These are phyloP conservation scores for Hemicordylus capensis DNA, from an alignment of 2,113 vertebrate species.

Conservation along the genomic window DNA sequence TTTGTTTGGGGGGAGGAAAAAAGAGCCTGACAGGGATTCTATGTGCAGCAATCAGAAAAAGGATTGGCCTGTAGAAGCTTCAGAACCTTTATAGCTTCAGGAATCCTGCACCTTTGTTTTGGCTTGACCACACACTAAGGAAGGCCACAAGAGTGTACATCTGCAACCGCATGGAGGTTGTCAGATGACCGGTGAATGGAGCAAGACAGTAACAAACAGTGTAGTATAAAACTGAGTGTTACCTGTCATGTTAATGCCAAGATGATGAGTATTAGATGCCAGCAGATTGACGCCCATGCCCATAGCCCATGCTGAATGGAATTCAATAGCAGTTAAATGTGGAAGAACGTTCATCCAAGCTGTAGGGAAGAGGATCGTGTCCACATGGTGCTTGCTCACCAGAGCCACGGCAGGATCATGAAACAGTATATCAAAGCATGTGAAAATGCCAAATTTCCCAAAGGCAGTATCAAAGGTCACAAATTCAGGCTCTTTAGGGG, in stretches of 20 bases:
- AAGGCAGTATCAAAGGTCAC: constrained; percentile 83
- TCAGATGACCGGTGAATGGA: neutral
- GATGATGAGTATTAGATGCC: constrained; percentile 68
- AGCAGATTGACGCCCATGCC: constrained; percentile 59
- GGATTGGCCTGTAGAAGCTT: neutral
- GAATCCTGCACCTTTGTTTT: neutral
- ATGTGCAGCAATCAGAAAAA: neutral
- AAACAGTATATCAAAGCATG: constrained; percentile 84
- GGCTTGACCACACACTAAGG: neutral
- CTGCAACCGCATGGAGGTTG: neutral
- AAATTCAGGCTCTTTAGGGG: constrained; percentile 69
- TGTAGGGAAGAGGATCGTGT: constrained; percentile 54
- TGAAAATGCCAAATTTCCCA: constrained; percentile 83
- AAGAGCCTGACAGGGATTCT: neutral
- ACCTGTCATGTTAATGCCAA: constrained; percentile 71
- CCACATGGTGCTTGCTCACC: constrained; percentile 72
- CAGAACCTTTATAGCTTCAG: neutral
- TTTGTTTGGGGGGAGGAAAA: neutral
- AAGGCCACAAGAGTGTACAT: neutral
- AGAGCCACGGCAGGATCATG: constrained; percentile 71
- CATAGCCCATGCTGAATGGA: constrained; percentile 59
- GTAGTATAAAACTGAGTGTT: neutral
- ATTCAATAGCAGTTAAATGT: constrained; percentile 45
- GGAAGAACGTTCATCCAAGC: constrained; percentile 55
- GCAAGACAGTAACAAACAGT: neutral